phyloP scores from a whole-genome alignment of 2,113 vertebrate genomes.

The Dicaeum eximium region DNA sequence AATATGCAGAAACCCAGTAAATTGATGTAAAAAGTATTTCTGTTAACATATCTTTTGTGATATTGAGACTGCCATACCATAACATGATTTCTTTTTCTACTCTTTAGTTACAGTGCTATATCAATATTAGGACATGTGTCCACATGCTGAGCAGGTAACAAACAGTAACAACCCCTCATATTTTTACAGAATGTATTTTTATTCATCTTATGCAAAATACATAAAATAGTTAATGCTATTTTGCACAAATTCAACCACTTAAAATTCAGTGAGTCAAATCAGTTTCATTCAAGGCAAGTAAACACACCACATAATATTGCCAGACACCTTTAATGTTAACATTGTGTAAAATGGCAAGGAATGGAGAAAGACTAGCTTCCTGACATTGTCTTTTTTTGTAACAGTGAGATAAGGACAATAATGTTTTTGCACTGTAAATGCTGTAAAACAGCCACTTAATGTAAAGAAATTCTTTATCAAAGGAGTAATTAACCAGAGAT shows the following conservation, averaged over 20 bases:
- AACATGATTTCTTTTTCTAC: neutral
- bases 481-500: neutral
- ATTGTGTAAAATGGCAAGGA: neutral
- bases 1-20: neutral
- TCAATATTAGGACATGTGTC: neutral
- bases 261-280: neutral
- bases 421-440: neutral
- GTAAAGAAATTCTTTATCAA: neutral
- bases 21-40: neutral
- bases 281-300: neutral
- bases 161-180: neutral
- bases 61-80: neutral
- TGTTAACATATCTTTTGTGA: accelerated
- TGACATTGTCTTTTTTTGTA: neutral
- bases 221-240: neutral
- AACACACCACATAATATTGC: neutral
- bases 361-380: neutral
- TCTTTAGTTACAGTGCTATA: neutral
- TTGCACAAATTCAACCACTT: neutral
- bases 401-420: neutral
- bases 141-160: neutral
- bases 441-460: neutral
- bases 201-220: neutral
- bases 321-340: neutral
- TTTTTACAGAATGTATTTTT: neutral